Percentiles rank a stretch among this genome's conserved stretches.
These are phyloP conservation scores for Mizuhopecten yessoensis DNA, from an alignment of 1,140 invertebrate species.

Conservation along the genomic window DNA sequence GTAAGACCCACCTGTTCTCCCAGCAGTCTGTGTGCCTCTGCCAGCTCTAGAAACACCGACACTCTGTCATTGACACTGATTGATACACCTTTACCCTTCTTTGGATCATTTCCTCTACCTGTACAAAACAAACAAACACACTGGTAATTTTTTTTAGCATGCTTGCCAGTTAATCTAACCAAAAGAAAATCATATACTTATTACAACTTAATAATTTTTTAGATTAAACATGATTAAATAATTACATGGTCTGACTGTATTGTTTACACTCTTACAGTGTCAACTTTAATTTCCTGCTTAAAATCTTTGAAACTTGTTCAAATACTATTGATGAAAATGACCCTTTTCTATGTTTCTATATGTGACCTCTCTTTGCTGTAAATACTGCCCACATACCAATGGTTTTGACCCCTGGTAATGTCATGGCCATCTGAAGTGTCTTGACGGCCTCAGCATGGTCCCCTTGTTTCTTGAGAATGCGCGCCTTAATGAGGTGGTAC, in stretches of 20 bases:
- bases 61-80: constrained; percentile 91
- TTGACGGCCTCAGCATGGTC: constrained; percentile 90
- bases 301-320: no score
- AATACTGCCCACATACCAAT: constrained; percentile 55
- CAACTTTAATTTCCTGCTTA: no score
- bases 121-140: neutral
- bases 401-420: constrained; percentile 83
- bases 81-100: constrained; percentile 68
- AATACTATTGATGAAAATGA: no score
- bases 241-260: no score
- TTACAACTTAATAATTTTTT: no score
- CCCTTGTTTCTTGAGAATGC: constrained; percentile 91
- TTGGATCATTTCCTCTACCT: constrained; percentile 59
- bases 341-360: no score
- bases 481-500: constrained; percentile 93
- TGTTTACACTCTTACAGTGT: no score
- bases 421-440: constrained; percentile 89
- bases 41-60: constrained; percentile 94
- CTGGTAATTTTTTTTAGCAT: no score
- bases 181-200: no score
- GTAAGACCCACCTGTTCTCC: constrained; percentile 86
- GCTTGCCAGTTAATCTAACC: no score
- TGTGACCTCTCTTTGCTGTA: no score
- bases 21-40: constrained; percentile 89
- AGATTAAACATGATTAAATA: no score